Evolutionary conservation across 1,140 invertebrate genomes (phyloP).

Genomic region (Panagrolaimus sp.): DNA sequence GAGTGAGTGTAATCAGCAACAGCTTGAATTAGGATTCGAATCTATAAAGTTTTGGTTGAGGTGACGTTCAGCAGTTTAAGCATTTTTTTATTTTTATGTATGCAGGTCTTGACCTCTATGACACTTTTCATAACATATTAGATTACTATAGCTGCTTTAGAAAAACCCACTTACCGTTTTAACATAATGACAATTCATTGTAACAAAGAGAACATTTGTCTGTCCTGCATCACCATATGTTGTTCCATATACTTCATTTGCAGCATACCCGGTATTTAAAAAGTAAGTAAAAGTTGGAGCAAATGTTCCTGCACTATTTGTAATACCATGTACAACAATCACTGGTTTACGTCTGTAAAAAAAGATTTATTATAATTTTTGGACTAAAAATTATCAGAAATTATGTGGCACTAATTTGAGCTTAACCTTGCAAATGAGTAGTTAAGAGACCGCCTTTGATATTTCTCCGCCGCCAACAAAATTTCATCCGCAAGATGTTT

Average conservation of each 20-base stretch:
- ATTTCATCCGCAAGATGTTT: too few species aligned
- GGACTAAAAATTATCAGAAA: too few species aligned
- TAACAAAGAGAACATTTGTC: slow-evolving; percentile 54
- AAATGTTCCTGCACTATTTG: slow-evolving; percentile 49
- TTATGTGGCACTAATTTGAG: too few species aligned
- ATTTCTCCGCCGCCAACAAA: too few species aligned
- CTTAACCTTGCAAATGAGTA: too few species aligned
- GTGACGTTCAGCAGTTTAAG: too few species aligned
- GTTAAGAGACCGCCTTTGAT: too few species aligned
- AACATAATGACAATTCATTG: slow-evolving; percentile 56
- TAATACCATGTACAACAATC: slow-evolving; percentile 57
- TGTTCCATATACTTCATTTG: slow-evolving; percentile 54
- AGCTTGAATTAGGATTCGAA: slow-evolving; percentile 51
- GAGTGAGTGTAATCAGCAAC: slow-evolving; percentile 48
- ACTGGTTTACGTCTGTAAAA: slow-evolving; percentile 44
- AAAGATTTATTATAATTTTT: not conserved
- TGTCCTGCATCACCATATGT: slow-evolving; percentile 55
- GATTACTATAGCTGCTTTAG: too few species aligned
- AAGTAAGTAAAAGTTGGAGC: slow-evolving; percentile 39
- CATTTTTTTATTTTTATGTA: too few species aligned
- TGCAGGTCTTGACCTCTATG: too few species aligned
- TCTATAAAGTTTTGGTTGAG: slow-evolving; percentile 36
- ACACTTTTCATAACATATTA: too few species aligned
- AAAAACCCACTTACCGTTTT: slow-evolving; percentile 39
- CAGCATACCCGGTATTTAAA: slow-evolving; percentile 42